Evolutionary conservation across 2,113 vertebrate species (phyloP).

Genomic region (Urocolius indicus): DNA sequence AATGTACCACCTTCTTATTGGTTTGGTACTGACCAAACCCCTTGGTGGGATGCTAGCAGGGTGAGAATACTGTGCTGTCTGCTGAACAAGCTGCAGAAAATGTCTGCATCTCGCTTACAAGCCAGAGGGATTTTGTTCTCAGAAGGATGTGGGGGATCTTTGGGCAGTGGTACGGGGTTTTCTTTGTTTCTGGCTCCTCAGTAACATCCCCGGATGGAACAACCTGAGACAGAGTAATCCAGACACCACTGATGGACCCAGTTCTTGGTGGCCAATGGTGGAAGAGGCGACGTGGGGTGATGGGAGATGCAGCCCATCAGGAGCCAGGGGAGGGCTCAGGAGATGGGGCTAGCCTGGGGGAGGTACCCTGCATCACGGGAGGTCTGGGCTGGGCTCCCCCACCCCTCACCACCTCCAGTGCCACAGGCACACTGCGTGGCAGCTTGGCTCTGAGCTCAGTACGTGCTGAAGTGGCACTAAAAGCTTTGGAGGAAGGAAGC

Average conservation of each 20-base stretch:
- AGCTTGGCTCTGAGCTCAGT: neutral
- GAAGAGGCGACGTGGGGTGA: conserved; percentile 53
- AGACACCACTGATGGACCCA: neutral
- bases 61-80: neutral
- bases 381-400: neutral
- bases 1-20: neutral
- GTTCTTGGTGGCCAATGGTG: conserved; percentile 51
- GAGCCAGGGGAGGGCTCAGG: conserved; percentile 51
- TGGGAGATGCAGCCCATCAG: conserved; percentile 46
- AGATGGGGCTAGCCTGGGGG: neutral
- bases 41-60: neutral
- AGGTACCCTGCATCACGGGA: neutral
- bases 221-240: neutral
- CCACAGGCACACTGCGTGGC: accelerated
- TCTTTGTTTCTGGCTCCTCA: neutral
- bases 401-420: neutral
- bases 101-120: neutral
- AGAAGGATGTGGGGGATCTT: neutral
- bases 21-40: neutral
- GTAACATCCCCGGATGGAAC: neutral
- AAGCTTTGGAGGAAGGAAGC: neutral
- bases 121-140: neutral
- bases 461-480: neutral
- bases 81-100: neutral
- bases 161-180: neutral